Evolutionary conservation across 2,888 invertebrate species (phyloP).

Genomic region (Eristalinus sepulchralis): DNA sequence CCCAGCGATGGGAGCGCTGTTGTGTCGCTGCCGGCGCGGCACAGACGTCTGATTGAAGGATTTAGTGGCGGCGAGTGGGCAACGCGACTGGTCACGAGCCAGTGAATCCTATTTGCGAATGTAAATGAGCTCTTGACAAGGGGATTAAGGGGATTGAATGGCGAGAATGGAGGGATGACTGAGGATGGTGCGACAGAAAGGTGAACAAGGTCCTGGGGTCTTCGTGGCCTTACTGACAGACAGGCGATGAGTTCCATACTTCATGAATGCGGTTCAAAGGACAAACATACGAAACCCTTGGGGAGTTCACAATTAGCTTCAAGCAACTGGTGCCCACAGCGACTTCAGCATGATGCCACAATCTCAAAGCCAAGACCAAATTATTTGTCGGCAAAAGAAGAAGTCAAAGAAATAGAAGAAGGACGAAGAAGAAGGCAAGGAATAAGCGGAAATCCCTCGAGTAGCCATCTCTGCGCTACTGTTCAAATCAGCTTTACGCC

Average conservation of each 20-base stretch:
- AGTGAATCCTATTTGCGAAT: background rate
- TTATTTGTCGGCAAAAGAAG: background rate
- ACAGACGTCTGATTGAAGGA: background rate
- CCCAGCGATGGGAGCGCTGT: no score
- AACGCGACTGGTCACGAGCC: background rate
- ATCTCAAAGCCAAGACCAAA: background rate
- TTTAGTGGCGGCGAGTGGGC: background rate
- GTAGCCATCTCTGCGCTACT: background rate
- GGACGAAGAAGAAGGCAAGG: background rate
- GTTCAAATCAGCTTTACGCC: conserved; percentile 32
- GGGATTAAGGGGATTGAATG: background rate
- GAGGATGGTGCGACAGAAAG: background rate
- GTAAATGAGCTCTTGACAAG: background rate
- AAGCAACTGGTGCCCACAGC: background rate
- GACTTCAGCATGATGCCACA: background rate
- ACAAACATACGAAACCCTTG: background rate
- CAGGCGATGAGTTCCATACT: no score
- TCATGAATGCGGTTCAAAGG: background rate
- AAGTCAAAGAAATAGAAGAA: background rate
- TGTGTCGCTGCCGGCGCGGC: background rate
- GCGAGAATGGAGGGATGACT: background rate
- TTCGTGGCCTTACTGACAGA: no score
- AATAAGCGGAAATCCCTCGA: background rate
- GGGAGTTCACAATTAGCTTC: background rate
- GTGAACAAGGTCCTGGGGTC: background rate